These are phyloP conservation scores for Neomonachus schauinslandi DNA, from an alignment of 2,113 vertebrate species.

Conservation along the genomic window DNA sequence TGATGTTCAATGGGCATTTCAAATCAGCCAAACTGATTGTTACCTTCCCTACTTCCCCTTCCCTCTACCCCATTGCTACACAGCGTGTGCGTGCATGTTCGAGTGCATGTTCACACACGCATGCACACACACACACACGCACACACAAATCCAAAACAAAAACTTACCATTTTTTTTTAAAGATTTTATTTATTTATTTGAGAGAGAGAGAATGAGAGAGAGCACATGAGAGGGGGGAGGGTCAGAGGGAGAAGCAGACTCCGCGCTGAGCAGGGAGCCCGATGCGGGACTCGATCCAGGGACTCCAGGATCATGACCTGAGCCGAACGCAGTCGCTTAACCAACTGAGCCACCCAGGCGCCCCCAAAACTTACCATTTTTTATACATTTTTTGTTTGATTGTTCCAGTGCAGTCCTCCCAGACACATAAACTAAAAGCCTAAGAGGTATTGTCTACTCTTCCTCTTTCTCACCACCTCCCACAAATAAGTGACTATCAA, in stretches of 20 bases:
- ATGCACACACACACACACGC: too few relatives aligned
- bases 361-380: too few relatives aligned
- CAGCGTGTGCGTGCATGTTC: not conserved
- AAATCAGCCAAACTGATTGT: slow-evolving; percentile 11
- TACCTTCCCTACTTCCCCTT: not conserved
- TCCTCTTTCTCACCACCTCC: not conserved
- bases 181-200: too few relatives aligned
- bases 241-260: too few relatives aligned
- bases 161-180: not conserved
- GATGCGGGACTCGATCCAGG: too few relatives aligned
- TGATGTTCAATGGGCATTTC: not conserved
- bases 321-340: too few relatives aligned
- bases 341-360: too few relatives aligned
- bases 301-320: too few relatives aligned
- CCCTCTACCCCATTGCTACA: not conserved
- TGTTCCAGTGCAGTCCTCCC: not conserved
- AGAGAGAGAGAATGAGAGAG: too few relatives aligned
- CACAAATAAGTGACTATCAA: not conserved
- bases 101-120: not conserved
- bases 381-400: not conserved
- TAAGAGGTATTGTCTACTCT: not conserved
- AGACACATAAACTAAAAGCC: not conserved
- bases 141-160: not conserved
- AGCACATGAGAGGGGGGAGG: too few relatives aligned
- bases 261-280: too few relatives aligned